These are phyloP conservation scores for Eristalinus sepulchralis DNA, from an alignment of 2,888 invertebrate species.

Conservation along the genomic window DNA sequence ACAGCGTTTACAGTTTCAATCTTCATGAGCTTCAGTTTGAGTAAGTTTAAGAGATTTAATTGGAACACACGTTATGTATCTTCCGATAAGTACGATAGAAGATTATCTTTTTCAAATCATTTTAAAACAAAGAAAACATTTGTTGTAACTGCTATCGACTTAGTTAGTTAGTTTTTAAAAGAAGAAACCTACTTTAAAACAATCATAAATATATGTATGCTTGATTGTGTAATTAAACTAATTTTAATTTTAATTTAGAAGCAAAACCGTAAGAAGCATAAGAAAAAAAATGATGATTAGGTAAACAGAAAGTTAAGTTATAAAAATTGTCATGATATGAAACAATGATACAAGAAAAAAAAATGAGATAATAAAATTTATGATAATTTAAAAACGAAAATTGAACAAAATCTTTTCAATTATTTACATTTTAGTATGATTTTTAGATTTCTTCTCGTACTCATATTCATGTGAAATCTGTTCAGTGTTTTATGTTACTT, in stretches of 20 bases:
- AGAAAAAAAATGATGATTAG: slow-evolving; percentile 16
- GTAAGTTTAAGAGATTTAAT: slow-evolving; percentile 7
- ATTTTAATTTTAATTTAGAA: slow-evolving; percentile 56
- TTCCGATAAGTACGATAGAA: background rate
- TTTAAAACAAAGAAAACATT: slow-evolving; percentile 23
- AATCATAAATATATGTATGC: slow-evolving; percentile 49
- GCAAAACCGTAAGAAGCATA: background rate
- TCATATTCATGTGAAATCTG: slow-evolving; percentile 18
- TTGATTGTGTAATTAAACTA: slow-evolving; percentile 32
- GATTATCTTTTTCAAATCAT: slow-evolving; percentile 7
- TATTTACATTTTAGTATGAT: slow-evolving; percentile 25
- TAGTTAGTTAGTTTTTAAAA: slow-evolving; percentile 53
- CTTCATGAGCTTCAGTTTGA: slow-evolving; percentile 9
- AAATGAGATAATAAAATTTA: slow-evolving; percentile 50
- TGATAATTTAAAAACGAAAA: slow-evolving; percentile 61
- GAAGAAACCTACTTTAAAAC: slow-evolving; percentile 27
- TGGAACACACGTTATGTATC: background rate
- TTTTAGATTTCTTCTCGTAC: slow-evolving; percentile 14
- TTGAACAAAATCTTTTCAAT: slow-evolving; percentile 30
- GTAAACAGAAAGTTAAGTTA: slow-evolving; percentile 22
- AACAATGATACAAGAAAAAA: slow-evolving; percentile 58
- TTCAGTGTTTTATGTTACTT: slow-evolving; percentile 25
- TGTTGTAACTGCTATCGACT: slow-evolving; percentile 61
- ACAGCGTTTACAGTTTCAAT: background rate
- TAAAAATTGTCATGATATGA: slow-evolving; percentile 63